phyloP scores from a whole-genome alignment of 2,113 vertebrate genomes.

The Aix galericulata region DNA sequence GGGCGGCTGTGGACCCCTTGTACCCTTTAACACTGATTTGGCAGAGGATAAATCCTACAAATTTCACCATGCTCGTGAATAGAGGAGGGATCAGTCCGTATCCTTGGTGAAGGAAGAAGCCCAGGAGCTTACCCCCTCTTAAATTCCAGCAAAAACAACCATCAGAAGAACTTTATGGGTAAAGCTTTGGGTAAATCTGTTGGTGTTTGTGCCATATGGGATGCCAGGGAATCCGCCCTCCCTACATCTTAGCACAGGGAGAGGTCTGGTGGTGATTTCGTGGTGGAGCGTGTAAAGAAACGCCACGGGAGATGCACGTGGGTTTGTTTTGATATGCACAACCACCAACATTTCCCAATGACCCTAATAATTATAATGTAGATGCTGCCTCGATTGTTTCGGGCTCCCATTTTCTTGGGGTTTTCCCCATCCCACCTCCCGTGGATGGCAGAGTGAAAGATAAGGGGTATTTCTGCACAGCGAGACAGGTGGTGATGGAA shows the following conservation, averaged over 20 bases:
- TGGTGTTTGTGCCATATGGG: not conserved
- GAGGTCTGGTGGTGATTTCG: not conserved
- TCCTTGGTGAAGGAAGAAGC: not conserved
- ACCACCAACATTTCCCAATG: not conserved
- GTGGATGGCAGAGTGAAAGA: not conserved
- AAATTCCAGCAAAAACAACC: not conserved
- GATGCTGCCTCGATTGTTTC: not conserved
- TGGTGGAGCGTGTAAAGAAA: not conserved
- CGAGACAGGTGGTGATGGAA: not conserved
- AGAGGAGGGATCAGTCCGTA: not conserved
- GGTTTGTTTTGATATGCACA: not conserved
- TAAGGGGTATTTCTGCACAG: not conserved
- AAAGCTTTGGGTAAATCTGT: not conserved
- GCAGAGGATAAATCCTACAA: not conserved
- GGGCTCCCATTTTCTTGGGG: not conserved
- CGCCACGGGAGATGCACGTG: not conserved
- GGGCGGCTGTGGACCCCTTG: not conserved
- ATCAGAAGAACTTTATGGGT: not conserved
- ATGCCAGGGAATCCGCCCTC: not conserved
- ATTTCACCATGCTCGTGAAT: not conserved
- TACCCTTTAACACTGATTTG: not conserved
- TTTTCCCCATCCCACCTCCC: too few relatives aligned
- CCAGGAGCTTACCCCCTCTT: not conserved
- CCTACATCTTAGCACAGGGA: fast-evolving
- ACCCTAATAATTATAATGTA: not conserved